A percentile compares a stretch with the other conserved stretches of the same genome.
phyloP scores from a whole-genome alignment of 2,888 invertebrate genomes.

The Chaitophorus viminalis region DNA sequence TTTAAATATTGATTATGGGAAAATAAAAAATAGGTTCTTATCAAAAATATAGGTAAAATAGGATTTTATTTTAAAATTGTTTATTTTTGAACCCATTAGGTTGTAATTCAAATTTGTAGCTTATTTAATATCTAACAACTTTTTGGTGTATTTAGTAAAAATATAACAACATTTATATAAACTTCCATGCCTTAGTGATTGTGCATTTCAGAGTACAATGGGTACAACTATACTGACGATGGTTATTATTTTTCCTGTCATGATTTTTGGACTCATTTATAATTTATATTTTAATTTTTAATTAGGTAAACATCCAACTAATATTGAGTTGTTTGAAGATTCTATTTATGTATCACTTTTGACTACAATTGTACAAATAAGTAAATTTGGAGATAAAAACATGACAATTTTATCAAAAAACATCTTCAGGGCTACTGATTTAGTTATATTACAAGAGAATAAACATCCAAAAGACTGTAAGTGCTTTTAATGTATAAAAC shows the following conservation, averaged over 20 bases:
- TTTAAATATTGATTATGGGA: too few species aligned
- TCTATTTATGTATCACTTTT: constrained; percentile 75
- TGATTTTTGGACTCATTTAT: not conserved
- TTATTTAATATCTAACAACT: too few species aligned
- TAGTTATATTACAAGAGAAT: constrained; percentile 76
- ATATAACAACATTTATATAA: too few species aligned
- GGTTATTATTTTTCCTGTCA: not conserved
- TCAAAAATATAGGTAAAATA: too few species aligned
- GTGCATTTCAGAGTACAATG: too few species aligned
- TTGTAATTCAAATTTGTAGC: too few species aligned
- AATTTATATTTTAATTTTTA: constrained; percentile 64
- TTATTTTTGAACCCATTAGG: too few species aligned
- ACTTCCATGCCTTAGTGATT: too few species aligned
- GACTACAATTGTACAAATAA: constrained; percentile 69
- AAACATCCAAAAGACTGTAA: constrained; percentile 68
- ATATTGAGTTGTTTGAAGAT: constrained; percentile 80
- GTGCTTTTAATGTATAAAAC: constrained; percentile 8
- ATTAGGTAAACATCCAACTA: constrained; percentile 74
- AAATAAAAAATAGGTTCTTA: too few species aligned
- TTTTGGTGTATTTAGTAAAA: too few species aligned
- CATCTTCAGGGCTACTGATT: constrained; percentile 72
- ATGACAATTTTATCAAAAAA: constrained; percentile 69
- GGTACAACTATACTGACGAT: not conserved
- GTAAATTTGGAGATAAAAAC: constrained; percentile 69
- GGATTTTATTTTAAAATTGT: too few species aligned